Conservation (phyloP, 2,113 vertebrate species). For the Corynorhinus townsendii region DNA sequence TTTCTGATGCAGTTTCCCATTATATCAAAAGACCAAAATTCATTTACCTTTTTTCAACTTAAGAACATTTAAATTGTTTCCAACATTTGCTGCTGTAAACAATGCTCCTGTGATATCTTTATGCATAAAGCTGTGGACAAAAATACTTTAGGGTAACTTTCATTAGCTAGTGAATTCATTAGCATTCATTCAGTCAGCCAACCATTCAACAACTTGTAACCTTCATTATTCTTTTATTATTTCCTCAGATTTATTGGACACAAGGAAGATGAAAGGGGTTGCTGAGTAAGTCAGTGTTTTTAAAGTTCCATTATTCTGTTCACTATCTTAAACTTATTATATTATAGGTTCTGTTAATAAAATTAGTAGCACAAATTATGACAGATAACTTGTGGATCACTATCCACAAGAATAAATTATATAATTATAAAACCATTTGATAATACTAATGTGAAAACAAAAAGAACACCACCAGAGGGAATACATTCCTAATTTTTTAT, state of each 20-base stretch:
- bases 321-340: background rate
- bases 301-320: background rate
- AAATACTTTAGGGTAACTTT: background rate
- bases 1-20: background rate
- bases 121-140: background rate
- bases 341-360: background rate
- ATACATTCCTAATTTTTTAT: background rate
- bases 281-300: slow-evolving; percentile 38
- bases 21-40: background rate
- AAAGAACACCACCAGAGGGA: background rate
- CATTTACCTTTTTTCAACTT: background rate
- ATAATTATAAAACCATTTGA: background rate
- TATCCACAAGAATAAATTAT: background rate
- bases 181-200: background rate
- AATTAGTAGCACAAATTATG: background rate
- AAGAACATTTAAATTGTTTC: background rate
- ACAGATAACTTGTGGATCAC: background rate
- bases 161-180: background rate
- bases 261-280: background rate
- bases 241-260: slow-evolving; percentile 2
- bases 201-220: slow-evolving; percentile 4
- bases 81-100: slow-evolving; percentile 39
- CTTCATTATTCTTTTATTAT: background rate
- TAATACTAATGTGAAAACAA: background rate
- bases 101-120: background rate